Evolutionary conservation across 2,888 invertebrate genomes (phyloP).

Genomic region (Mantis religiosa): DNA sequence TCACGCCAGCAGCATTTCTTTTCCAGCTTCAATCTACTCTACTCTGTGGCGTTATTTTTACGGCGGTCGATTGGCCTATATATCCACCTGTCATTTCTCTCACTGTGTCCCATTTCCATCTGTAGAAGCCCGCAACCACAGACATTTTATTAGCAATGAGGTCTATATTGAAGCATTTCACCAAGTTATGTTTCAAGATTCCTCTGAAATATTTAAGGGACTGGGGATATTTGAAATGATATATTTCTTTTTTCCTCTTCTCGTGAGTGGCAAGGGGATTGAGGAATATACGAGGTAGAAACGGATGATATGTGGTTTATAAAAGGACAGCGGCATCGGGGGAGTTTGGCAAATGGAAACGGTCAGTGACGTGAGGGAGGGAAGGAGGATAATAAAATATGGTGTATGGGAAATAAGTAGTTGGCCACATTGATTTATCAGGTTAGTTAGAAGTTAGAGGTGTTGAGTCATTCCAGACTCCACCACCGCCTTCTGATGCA

Average conservation of each 20-base stretch:
- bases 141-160: conserved; percentile 1
- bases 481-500: background rate
- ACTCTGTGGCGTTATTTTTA: background rate
- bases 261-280: background rate
- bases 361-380: background rate
- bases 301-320: conserved; percentile 6
- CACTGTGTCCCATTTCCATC: background rate
- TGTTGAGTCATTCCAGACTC: background rate
- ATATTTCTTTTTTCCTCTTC: background rate
- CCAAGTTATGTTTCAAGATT: background rate
- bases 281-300: background rate
- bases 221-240: conserved; percentile 9
- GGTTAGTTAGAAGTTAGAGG: conserved; percentile 13
- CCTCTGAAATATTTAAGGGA: background rate
- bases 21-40: background rate
- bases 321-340: background rate
- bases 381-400: conserved; percentile 11
- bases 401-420: conserved; percentile 1
- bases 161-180: background rate
- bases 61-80: background rate
- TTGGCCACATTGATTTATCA: conserved; percentile 23
- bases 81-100: background rate
- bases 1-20: background rate
- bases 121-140: background rate
- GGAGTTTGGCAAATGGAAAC: background rate